These are phyloP conservation scores for Zaprionus ornatus DNA, from an alignment of 1,140 invertebrate species.

Conservation along the genomic window DNA sequence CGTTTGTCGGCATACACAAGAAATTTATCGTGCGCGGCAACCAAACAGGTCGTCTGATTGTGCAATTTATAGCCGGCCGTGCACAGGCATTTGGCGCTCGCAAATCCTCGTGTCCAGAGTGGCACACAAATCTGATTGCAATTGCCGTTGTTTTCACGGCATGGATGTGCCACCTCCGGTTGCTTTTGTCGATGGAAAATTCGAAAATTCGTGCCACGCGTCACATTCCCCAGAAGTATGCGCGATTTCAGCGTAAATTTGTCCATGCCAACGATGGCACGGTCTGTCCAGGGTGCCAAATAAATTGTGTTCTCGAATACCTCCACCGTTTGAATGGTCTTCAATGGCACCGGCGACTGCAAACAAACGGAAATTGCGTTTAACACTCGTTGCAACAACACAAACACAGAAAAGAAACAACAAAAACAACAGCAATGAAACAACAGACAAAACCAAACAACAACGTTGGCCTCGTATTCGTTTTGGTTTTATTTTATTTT, in stretches of 20 bases:
- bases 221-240: slow-evolving; percentile 62
- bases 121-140: slow-evolving; percentile 91
- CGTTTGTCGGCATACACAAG: slow-evolving; percentile 87
- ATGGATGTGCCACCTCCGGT: slow-evolving; percentile 90
- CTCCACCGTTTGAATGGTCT: slow-evolving; percentile 87
- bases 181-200: slow-evolving; percentile 90
- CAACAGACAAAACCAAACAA: not conserved
- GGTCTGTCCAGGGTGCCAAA: slow-evolving; percentile 88
- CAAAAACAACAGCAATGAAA: slow-evolving; percentile 2
- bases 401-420: not conserved
- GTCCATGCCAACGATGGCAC: slow-evolving; percentile 86
- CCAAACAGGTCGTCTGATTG: slow-evolving; percentile 86
- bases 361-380: slow-evolving; percentile 46
- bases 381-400: slow-evolving; percentile 15
- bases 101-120: slow-evolving; percentile 85
- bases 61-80: slow-evolving; percentile 87
- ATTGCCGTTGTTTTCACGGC: slow-evolving; percentile 88
- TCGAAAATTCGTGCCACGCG: slow-evolving; percentile 86
- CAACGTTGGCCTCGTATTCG: slow-evolving; percentile 5
- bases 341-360: slow-evolving; percentile 86
- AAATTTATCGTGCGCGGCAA: slow-evolving; percentile 85
- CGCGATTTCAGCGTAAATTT: slow-evolving; percentile 85
- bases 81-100: slow-evolving; percentile 88
- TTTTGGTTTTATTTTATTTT: not conserved
- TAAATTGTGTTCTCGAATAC: slow-evolving; percentile 89